Evolutionary conservation across 2,797 vertebrate genomes (phyloP), one percentile per base, ranked within the genome.

Genomic region (Rhinogobio ventralis): DNA sequence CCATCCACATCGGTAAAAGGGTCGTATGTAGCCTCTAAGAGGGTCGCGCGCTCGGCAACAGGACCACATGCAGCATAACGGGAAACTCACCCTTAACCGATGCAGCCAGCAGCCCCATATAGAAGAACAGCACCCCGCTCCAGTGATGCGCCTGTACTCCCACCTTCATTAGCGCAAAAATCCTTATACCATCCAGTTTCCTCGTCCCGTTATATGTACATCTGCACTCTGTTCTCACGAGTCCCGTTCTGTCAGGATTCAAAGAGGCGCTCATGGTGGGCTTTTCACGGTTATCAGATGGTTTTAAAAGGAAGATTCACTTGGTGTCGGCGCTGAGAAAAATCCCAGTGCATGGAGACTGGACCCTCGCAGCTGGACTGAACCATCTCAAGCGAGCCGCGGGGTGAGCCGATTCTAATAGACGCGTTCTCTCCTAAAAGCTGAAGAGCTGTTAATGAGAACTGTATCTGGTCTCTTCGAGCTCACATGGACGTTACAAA

Each of bases 361-460:
- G 95, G 96, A 96, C 96, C 96, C 96, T 96, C 96, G 97, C 97
- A 97, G 96, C 97, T 97, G 97, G 98, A 97, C 97, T 97, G 96
- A 98, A 99, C 97, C 98, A 99, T 98, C 95, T 97, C 96, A 95
- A 95, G 92, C 91, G 90, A 92, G 93, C 92, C 92, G 92, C 93
- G 92, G 94, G 95, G 94, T 94, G 95, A 90, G 84, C 55, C 89
- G 91, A 92, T 94, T 92, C 90, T 92, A 90, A 90, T 81, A 85
- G 71, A 89, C 92, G 92, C 92, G 92, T 92, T 93, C 91, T 91
- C 93, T 91, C 91, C 92, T 90, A 90, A 88, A 89, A 79, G 87
- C 71, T 14, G 62, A 80, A 79, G 85, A 78, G 85, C 82, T 74
- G 84, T 75, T 46, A 30, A 64, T 55, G 88, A 88, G 87, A 92